Conservation (phyloP, 2,888 invertebrate species). For the Drosophila imparisetae region DNA sequence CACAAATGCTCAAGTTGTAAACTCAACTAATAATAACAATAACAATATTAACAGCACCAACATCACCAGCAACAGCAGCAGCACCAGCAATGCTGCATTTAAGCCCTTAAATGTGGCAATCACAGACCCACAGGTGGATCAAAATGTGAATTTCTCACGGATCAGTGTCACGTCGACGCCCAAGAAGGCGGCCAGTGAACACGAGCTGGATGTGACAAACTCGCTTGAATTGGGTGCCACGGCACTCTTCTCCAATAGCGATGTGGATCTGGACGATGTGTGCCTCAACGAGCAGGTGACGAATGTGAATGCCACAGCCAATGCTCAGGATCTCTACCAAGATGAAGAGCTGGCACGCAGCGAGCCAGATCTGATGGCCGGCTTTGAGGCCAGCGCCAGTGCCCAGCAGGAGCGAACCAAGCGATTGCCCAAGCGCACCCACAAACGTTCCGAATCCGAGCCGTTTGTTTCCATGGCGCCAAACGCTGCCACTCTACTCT, state of each 20-base stretch:
- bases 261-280: slow-evolving; percentile 92
- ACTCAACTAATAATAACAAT: slow-evolving; percentile 43
- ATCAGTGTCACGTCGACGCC: slow-evolving; percentile 64
- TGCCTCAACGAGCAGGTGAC: slow-evolving; percentile 91
- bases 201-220: slow-evolving; percentile 81
- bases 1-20: slow-evolving; percentile 13
- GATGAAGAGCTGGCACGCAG: slow-evolving; percentile 84
- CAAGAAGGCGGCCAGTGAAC: slow-evolving; percentile 63
- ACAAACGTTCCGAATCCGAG: slow-evolving; percentile 84
- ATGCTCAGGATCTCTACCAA: slow-evolving; percentile 67
- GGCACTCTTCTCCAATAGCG: slow-evolving; percentile 94
- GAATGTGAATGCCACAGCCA: slow-evolving; percentile 48
- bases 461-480: slow-evolving; percentile 56
- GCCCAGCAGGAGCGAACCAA: slow-evolving; percentile 59
- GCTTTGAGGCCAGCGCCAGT: slow-evolving; percentile 33
- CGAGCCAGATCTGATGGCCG: slow-evolving; percentile 82
- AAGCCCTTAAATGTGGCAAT: slow-evolving; percentile 54
- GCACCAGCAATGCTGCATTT: slow-evolving; percentile 46
- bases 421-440: slow-evolving; percentile 77
- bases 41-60: slow-evolving; percentile 6
- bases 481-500: slow-evolving; percentile 21
- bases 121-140: slow-evolving; percentile 57
- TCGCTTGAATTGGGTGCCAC: slow-evolving; percentile 88
- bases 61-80: slow-evolving; percentile 12
- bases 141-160: slow-evolving; percentile 55